These are phyloP conservation scores for Bathynomus jamesi DNA, from an alignment of 1,140 invertebrate genomes.

Conservation along the genomic window DNA sequence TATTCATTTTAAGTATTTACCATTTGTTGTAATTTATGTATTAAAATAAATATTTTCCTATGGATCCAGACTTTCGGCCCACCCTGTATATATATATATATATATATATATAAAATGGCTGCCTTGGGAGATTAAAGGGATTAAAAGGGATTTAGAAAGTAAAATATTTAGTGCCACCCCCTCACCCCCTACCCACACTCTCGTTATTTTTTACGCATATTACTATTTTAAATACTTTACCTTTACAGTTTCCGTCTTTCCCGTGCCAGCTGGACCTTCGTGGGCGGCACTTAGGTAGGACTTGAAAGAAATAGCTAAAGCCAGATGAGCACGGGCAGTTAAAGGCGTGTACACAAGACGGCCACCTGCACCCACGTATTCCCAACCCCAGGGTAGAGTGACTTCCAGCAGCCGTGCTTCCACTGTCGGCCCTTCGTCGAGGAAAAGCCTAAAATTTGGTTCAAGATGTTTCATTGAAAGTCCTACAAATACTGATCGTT, in stretches of 20 bases:
- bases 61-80: too few relatives aligned
- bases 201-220: too few relatives aligned
- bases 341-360: constrained; percentile 71
- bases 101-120: constrained; percentile 2
- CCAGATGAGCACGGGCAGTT: constrained; percentile 65
- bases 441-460: constrained; percentile 60
- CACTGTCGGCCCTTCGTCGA: constrained; percentile 59
- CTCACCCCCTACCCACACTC: too few relatives aligned
- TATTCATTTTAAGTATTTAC: too few relatives aligned
- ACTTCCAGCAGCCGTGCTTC: constrained; percentile 58
- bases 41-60: too few relatives aligned
- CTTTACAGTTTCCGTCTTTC: constrained; percentile 31
- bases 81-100: not conserved
- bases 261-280: constrained; percentile 58
- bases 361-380: constrained; percentile 74
- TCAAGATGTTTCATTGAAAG: constrained; percentile 1
- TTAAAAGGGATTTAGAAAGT: too few relatives aligned
- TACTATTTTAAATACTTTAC: not conserved
- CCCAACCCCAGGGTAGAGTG: constrained; percentile 64
- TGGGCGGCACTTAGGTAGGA: constrained; percentile 79
- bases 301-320: constrained; percentile 77
- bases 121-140: too few relatives aligned
- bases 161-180: too few relatives aligned
- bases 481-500: not conserved
- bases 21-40: too few relatives aligned